Base-by-base conservation (phyloP, 2,888 invertebrate genomes). In the Eupithecia dodoneata region DNA sequence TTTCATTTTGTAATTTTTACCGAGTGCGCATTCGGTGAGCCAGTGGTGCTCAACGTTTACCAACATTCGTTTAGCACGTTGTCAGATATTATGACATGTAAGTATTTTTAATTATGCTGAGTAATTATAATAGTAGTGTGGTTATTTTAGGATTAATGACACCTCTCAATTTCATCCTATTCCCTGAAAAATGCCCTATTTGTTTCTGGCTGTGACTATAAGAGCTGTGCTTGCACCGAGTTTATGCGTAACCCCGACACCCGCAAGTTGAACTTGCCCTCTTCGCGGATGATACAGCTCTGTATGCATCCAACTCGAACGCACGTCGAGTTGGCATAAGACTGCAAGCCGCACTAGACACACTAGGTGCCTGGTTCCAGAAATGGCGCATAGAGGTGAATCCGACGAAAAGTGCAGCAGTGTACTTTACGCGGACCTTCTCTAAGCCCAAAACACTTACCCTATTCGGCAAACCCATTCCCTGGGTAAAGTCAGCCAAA, bases 1-100 rank as follows among this genome's bases (percentile, higher is more conserved):
- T 94, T 95, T 92, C 95, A 94, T 94, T 95, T 94, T 94, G 94
- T 95, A 94, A 95, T 94, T 95, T 94, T 94, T 94, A 93, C 91
- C 90, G 93, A 93, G 91, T 91, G 92, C 92, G 92, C 93, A 87
- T 89, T 89, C 91, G 86, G 82, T 75, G 47, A 42, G 82, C 73
- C 86, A 82, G 85, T 72, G 89, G 79, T 85, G 83, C 86, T 90
- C 91, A 94, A 94, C 84, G 72, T 81, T 81, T 74, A 30, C 2
- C 44, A 15, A 42, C 15, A 42, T 15, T 42, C 10, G 6, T 55
- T 55, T 44, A 44, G 7, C 7, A 7, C 30, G 30, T 0, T 30
- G 30, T 30, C 30, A 30, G 30, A 59, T 59, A 9, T 7, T n/a
- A 55, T n/a, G n/a, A n/a, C n/a, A n/a, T 2, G 15, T 55, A 47